Evolutionary conservation across 2,113 vertebrate species (phyloP).

Genomic region (Glaucomys volans): DNA sequence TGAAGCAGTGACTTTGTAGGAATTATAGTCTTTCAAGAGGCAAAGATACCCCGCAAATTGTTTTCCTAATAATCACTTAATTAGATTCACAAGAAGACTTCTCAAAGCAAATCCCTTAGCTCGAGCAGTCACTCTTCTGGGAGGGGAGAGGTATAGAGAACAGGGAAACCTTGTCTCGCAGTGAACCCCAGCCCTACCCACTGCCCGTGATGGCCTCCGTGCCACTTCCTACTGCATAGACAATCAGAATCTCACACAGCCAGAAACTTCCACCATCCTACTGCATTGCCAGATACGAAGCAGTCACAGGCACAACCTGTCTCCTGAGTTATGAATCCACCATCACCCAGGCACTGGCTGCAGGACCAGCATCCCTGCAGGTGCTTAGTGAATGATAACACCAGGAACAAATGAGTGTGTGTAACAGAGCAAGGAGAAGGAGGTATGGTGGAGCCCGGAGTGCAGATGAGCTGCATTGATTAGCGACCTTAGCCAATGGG

Average conservation of each 20-base stretch:
- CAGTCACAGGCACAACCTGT: not conserved
- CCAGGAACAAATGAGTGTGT: not conserved
- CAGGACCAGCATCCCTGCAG: not conserved
- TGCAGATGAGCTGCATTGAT: not conserved
- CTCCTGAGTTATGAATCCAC: not conserved
- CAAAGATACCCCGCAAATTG: not conserved
- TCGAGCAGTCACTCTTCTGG: not conserved
- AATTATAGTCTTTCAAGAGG: not conserved
- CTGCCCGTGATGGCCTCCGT: not conserved
- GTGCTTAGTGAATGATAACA: not conserved
- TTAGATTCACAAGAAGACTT: not conserved
- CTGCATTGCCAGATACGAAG: not conserved
- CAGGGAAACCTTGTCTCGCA: not conserved
- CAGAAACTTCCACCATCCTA: not conserved
- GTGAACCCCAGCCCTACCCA: not conserved
- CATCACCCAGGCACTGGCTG: not conserved
- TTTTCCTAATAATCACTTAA: slow-evolving; percentile 35
- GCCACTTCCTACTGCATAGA: not conserved
- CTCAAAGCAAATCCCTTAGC: not conserved
- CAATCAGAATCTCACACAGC: not conserved
- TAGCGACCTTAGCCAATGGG: too few relatives aligned
- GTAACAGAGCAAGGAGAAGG: not conserved
- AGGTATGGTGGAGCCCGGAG: not conserved
- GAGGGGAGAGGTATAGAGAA: not conserved
- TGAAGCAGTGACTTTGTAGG: not conserved